A percentile compares a stretch with the other conserved stretches of the same genome.
These are phyloP conservation scores for Drosophila demipolita DNA, from an alignment of 2,888 invertebrate genomes.

Conservation along the genomic window DNA sequence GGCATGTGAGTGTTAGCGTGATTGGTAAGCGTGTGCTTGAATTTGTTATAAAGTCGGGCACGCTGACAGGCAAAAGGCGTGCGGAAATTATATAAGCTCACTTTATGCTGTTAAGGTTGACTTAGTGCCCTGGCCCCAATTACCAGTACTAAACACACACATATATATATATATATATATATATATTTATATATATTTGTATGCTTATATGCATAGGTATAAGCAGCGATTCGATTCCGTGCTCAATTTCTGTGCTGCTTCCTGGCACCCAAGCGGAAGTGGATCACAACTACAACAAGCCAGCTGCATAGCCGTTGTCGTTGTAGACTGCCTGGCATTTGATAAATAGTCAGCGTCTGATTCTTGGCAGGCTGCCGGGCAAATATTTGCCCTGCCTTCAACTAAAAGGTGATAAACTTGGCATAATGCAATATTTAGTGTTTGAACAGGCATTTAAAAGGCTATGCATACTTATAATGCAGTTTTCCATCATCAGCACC, in stretches of 20 bases:
- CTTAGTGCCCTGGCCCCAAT: slow-evolving; percentile 60
- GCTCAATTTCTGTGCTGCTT: slow-evolving; percentile 61
- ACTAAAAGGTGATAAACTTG: slow-evolving; percentile 73
- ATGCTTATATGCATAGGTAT: neutral
- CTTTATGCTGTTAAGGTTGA: slow-evolving; percentile 62
- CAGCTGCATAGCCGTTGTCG: neutral
- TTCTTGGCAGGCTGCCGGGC: slow-evolving; percentile 47
- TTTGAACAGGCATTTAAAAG: slow-evolving; percentile 55
- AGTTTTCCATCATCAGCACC: slow-evolving; percentile 25
- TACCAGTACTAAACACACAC: slow-evolving; percentile 27
- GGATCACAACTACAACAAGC: slow-evolving; percentile 23
- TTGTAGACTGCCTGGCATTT: slow-evolving; percentile 31
- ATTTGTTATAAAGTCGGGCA: slow-evolving; percentile 41
- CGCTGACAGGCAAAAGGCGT: slow-evolving; percentile 50
- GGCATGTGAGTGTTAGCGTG: slow-evolving; percentile 2
- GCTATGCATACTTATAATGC: slow-evolving; percentile 50
- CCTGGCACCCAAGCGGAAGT: slow-evolving; percentile 41
- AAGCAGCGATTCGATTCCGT: slow-evolving; percentile 42
- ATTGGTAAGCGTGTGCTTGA: slow-evolving; percentile 23
- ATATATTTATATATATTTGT: neutral
- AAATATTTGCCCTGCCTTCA: slow-evolving; percentile 63
- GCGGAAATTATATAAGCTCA: slow-evolving; percentile 71
- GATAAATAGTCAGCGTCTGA: slow-evolving; percentile 56
- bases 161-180: neutral
- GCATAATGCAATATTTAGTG: slow-evolving; percentile 73